Evolutionary conservation across 2,113 vertebrate species (phyloP).

Genomic region (Martes martes): DNA sequence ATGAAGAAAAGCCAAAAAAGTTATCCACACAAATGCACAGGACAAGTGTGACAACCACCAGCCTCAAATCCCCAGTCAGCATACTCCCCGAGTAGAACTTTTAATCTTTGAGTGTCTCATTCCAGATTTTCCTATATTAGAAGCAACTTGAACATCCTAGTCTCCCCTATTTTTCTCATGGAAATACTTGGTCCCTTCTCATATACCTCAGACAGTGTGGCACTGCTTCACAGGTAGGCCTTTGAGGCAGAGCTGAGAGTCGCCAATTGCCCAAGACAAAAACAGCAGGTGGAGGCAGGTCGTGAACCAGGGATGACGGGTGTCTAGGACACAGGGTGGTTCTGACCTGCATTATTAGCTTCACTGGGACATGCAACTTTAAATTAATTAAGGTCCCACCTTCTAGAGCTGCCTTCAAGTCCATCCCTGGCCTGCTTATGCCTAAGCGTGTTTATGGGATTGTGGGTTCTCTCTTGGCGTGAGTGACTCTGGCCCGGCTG

Average conservation of each 20-base stretch:
- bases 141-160: not conserved
- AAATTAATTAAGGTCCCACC: not conserved
- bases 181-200: not conserved
- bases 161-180: not conserved
- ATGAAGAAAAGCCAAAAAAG: not conserved
- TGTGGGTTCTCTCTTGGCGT: not conserved
- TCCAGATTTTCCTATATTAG: not conserved
- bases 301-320: not conserved
- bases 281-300: not conserved
- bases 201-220: not conserved
- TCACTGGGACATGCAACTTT: not conserved
- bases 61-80: not conserved
- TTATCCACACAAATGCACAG: not conserved
- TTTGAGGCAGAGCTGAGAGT: not conserved
- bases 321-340: not conserved
- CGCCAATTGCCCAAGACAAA: not conserved
- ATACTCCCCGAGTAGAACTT: not conserved
- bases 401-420: not conserved
- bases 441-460: not conserved
- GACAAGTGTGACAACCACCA: not conserved
- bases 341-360: not conserved
- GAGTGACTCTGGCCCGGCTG: not conserved
- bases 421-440: not conserved
- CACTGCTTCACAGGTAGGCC: not conserved
- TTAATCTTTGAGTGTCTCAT: not conserved